Evolutionary conservation across 2,113 vertebrate genomes (phyloP), one percentile per base, ranked within the genome.

Genomic region (Nannospalax galili): DNA sequence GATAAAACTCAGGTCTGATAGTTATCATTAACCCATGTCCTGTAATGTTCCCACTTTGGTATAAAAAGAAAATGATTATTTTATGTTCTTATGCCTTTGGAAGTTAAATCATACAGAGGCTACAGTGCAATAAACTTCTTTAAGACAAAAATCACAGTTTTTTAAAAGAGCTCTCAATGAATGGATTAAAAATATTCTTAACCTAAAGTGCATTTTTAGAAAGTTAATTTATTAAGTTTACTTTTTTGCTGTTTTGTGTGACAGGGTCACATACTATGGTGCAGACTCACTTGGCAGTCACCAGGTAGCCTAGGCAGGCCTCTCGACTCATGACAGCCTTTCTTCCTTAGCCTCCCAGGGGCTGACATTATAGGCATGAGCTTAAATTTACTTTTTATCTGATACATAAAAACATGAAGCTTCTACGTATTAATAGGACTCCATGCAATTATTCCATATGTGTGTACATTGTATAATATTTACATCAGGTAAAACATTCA

Each of bases 51-150:
- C 37, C 19, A 35, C 45, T 96, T 92, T 67, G 60, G 40, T 17
- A 62, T 14, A 52, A 84, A 84, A 84, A 84, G 60, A 65, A 84
- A 84, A 67, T 24, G 56, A 92, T 88, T 80, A 17, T 74, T 86
- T 93, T 70, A 92, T 84, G n/a, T 94, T 56, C 19, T 89, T 56
- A 52, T 58, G 32, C 64, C 48, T 97, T 87, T 72, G 60, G n/a
- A 86, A 95, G 70, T 65, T 93, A 87, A 93, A 90, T 48, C 92
- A 87, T 79, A 64, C 28, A 42, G 14, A 84, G 42, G 42, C 32
- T 90, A 30, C 17, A 87, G 11, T 93, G 72, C 35, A 70, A 69
- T 72, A 60, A 93, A 82, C 7, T 85, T 14, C 35, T 91, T 88
- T 78, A 89, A 75, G 20, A 32, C 24, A 67, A 91, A 65, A 93